Percentiles rank a stretch among this genome's conserved stretches.
phyloP scores from a whole-genome alignment of 2,797 vertebrate genomes.

The Pteronotus mesoamericanus region DNA sequence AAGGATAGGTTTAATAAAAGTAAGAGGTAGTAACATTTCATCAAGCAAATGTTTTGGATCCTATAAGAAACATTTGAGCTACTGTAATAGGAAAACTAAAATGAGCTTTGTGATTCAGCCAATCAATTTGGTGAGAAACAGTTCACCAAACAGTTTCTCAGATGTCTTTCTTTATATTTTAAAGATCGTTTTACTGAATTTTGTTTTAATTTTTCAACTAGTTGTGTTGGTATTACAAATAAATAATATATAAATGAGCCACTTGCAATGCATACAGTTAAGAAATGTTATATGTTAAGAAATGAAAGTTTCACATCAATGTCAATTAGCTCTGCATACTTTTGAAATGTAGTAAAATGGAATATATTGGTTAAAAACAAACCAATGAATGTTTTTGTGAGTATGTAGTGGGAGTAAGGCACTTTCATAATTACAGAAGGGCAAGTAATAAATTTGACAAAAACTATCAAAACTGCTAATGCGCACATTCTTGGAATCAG shows the following conservation, averaged over 20 bases:
- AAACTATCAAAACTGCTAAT: neutral
- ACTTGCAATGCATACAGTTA: neutral
- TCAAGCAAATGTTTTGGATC: neutral
- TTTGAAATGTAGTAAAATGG: neutral
- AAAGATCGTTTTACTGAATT: neutral
- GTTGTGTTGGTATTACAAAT: neutral
- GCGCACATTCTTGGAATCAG: neutral
- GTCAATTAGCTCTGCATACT: neutral
- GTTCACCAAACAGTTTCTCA: neutral
- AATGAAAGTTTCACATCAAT: neutral
- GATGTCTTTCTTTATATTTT: neutral
- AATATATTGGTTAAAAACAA: neutral
- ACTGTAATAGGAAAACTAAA: neutral
- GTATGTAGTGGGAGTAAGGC: neutral
- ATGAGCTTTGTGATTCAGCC: neutral
- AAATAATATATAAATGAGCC: neutral
- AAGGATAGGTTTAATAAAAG: neutral
- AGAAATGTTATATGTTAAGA: neutral
- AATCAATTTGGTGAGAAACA: neutral
- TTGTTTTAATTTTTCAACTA: conserved; percentile 8
- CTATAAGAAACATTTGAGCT: neutral
- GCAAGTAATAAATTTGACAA: neutral
- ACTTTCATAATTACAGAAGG: neutral
- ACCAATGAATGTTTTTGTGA: neutral
- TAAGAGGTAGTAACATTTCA: neutral